Evolutionary conservation across 2,113 vertebrate genomes (phyloP).

Genomic region (Raja brachyura): DNA sequence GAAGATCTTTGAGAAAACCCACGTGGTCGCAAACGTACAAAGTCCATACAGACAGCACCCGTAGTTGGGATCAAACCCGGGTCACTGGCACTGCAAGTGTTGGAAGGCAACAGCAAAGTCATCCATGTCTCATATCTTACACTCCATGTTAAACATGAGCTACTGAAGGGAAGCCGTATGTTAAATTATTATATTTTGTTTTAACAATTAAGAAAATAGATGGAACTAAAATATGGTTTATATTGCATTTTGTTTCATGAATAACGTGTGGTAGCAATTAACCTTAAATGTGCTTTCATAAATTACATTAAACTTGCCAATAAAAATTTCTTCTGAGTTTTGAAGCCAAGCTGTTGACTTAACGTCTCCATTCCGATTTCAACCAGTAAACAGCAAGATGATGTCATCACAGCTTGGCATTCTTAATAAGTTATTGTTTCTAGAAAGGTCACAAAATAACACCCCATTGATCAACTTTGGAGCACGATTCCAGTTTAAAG

Average conservation of each 20-base stretch:
- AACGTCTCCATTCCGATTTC: background rate
- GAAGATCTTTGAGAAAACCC: too few species aligned
- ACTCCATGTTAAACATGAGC: background rate
- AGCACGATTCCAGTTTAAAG: background rate
- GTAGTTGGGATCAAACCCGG: too few species aligned
- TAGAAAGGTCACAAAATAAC: background rate
- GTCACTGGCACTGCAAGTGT: too few species aligned
- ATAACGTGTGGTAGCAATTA: background rate
- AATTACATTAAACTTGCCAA: background rate
- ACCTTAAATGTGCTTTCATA: background rate
- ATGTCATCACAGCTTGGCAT: background rate
- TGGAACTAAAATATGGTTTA: background rate
- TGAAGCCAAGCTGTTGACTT: background rate
- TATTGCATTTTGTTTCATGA: background rate
- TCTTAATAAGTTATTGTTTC: background rate
- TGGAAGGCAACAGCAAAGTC: background rate
- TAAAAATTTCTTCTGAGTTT: background rate
- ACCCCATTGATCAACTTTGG: background rate
- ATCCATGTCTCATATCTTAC: background rate
- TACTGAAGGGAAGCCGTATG: background rate
- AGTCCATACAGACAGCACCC: too few species aligned
- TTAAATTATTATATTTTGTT: background rate
- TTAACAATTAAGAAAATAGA: background rate
- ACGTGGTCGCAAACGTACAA: too few species aligned
- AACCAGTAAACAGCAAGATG: background rate